Base-by-base conservation (phyloP, 2,888 invertebrate genomes). In the Rhamnusium bicolor region DNA sequence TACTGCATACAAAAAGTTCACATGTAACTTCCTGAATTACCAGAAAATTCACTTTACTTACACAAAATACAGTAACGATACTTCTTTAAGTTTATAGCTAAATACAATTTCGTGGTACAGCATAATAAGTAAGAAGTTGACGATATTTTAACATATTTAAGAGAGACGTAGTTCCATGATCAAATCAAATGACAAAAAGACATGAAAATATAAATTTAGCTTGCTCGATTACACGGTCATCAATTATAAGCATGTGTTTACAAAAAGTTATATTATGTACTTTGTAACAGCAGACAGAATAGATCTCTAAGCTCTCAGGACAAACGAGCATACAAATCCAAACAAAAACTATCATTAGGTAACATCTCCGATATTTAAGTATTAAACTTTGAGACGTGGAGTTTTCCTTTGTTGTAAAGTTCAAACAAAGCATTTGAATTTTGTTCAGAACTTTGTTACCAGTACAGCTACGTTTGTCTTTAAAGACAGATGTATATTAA, bases 261-360 rank as follows among this genome's bases (percentile, higher is more conserved):
- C n/a, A 2, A 51, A 51, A 8, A 16, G 19, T 19, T 18, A 51
- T 51, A 24, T n/a, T 53, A 53, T 54, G n/a, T 40, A 40, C n/a
- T 40, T 40, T 40, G 40, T 40, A 40, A 40, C 40, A n/a, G n/a
- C 40, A 27, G 24, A 56, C 54, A 54, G 14, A 14, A 1, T 21
- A 5, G 24, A 24, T 54, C 24, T 4, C n/a, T 24, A 27, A 54
- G 54, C 1, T 27, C 14, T n/a, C n/a, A n/a, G 12, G 24, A 2
- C 14, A 56, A 14, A 56, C 27, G n/a, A n/a, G 54, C 27, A n/a
- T n/a, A n/a, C 8, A 21, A 53, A 56, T 27, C 21, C 16, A 27
- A 27, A 56, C 27, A 56, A 21, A 56, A 56, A 56, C 54, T 27
- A 4, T 14, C 54, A 56, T 56, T 56, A 56, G 14, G 27, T 14